phyloP scores from a whole-genome alignment of 2,797 vertebrate genomes.

The Gymnothorax javanicus region DNA sequence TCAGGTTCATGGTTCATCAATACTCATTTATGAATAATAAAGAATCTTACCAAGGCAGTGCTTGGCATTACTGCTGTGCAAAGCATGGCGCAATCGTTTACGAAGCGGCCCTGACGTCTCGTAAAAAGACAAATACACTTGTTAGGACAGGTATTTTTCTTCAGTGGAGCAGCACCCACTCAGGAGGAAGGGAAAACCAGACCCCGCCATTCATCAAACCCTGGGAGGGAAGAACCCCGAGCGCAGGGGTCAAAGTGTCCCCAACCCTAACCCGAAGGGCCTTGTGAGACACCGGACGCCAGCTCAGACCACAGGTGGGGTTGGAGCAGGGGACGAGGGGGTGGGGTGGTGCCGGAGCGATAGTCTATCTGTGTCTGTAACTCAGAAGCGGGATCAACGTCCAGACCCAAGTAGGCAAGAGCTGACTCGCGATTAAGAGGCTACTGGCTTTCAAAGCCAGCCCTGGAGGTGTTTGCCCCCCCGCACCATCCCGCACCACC shows the following conservation, averaged over 20 bases:
- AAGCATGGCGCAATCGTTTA: too few relatives aligned
- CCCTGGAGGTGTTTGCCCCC: not conserved
- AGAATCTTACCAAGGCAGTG: too few relatives aligned
- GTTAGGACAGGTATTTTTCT: too few relatives aligned
- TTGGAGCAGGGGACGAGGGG: too few relatives aligned
- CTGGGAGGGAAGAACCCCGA: not conserved
- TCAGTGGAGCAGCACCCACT: not conserved
- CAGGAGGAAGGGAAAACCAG: not conserved
- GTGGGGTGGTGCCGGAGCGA: not conserved
- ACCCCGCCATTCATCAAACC: not conserved
- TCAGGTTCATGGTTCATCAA: too few relatives aligned
- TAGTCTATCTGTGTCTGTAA: not conserved
- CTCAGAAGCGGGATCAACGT: not conserved
- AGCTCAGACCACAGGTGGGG: not conserved
- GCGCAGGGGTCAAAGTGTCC: not conserved
- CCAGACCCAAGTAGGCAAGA: constrained; percentile 58
- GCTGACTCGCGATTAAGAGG: constrained; percentile 68
- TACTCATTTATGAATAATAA: too few relatives aligned
- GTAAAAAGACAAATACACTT: too few relatives aligned
- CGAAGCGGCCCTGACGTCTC: too few relatives aligned
- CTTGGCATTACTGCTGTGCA: too few relatives aligned
- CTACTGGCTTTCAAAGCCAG: constrained; percentile 42
- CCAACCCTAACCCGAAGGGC: not conserved
- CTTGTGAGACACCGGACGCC: not conserved
- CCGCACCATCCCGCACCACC: not conserved